Evolutionary conservation across 2,797 vertebrate species (phyloP).

Genomic region (Garrulus glandarius): DNA sequence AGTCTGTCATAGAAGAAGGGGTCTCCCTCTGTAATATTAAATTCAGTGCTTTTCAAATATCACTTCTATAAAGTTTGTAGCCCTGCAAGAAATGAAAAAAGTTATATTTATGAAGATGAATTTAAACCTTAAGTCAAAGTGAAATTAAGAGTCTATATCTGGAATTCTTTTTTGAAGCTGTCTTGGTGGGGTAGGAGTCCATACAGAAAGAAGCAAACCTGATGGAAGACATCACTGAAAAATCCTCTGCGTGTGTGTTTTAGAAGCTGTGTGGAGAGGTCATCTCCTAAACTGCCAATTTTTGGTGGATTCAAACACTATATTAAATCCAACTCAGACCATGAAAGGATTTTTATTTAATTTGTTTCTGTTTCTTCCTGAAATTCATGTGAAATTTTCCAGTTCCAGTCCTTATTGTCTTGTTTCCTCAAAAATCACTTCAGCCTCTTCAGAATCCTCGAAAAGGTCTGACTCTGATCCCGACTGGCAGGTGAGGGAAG

Average conservation of each 20-base stretch:
- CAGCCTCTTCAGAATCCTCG: not conserved
- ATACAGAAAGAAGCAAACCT: not conserved
- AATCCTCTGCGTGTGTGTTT: not conserved
- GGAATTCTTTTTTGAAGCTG: not conserved
- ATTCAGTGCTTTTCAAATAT: not conserved
- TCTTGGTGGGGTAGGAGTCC: not conserved
- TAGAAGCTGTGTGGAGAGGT: not conserved
- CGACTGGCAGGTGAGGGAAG: not conserved
- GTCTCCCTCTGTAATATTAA: not conserved
- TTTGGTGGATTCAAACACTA: not conserved
- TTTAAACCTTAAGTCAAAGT: not conserved
- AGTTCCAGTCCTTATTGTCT: not conserved
- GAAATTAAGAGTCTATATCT: not conserved
- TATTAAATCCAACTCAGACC: not conserved
- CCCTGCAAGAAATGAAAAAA: not conserved
- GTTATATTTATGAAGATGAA: not conserved
- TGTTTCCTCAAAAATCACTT: not conserved
- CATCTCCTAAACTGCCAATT: not conserved
- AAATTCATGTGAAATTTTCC: not conserved
- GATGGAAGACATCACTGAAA: not conserved
- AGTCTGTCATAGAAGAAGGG: not conserved
- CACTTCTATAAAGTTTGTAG: not conserved
- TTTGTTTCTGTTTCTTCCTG: not conserved
- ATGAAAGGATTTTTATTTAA: slow-evolving; percentile 13
- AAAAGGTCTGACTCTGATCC: not conserved